phyloP scores from a whole-genome alignment of 2,888 invertebrate species.

The Habrosyne pyritoides region DNA sequence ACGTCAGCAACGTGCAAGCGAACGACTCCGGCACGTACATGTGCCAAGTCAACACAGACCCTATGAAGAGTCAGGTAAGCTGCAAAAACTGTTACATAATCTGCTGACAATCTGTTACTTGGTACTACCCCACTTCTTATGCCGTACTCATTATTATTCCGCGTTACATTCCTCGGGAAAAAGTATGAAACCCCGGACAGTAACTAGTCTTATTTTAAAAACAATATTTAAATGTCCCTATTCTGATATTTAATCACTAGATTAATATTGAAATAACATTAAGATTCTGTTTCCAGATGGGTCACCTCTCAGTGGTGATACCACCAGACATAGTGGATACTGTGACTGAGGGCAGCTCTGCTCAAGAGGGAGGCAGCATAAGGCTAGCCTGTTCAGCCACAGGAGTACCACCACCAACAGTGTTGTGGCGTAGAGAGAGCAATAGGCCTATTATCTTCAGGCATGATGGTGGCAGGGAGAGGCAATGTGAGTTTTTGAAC shows the following conservation, averaged over 20 bases:
- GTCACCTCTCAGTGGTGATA: conserved; percentile 92
- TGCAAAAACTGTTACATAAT: conserved; percentile 7
- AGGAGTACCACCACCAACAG: conserved; percentile 91
- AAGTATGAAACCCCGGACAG: no score
- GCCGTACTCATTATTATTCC: no score
- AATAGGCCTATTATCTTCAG: conserved; percentile 90
- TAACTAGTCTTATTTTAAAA: no score
- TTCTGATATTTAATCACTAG: no score
- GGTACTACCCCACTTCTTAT: no score
- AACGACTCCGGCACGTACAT: conserved; percentile 97
- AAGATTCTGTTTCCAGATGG: conserved; percentile 85
- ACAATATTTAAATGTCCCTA: no score
- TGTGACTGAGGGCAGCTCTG: conserved; percentile 88
- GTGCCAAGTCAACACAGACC: conserved; percentile 97
- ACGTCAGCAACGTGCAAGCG: conserved; percentile 94
- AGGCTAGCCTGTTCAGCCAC: conserved; percentile 90
- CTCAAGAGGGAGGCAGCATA: conserved; percentile 91
- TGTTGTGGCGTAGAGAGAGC: conserved; percentile 92
- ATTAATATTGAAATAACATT: conserved; percentile 6
- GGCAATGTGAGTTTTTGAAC: conserved; percentile 83
- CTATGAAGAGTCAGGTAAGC: conserved; percentile 92
- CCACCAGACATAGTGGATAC: conserved; percentile 94
- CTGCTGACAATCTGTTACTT: conserved; percentile 15
- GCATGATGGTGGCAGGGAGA: conserved; percentile 88
- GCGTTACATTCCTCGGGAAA: no score